A percentile compares a stretch with the other conserved stretches of the same genome.
Conservation (phyloP, 2,797 vertebrate species). For the Caiman crocodilus region DNA sequence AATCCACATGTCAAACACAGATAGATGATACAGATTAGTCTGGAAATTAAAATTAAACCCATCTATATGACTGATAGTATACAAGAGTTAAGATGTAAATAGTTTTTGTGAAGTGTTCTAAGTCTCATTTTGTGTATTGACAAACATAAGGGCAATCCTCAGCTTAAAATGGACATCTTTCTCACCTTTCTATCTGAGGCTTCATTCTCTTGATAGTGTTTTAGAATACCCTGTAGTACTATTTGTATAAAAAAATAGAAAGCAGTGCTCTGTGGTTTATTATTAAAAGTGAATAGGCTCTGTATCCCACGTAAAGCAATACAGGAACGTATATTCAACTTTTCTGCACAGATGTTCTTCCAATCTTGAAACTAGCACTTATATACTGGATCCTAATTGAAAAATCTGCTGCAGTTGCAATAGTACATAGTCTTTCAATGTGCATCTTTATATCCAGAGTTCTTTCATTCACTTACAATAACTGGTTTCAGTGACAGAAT, state of each 20-base stretch:
- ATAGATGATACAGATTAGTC: accelerated
- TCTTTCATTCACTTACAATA: constrained; percentile 42
- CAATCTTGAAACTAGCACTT: not conserved
- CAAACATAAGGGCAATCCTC: not conserved
- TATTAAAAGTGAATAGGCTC: not conserved
- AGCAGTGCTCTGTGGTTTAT: not conserved
- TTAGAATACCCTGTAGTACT: accelerated
- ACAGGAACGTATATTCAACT: not conserved
- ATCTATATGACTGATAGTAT: too few relatives aligned
- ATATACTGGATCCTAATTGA: constrained; percentile 7
- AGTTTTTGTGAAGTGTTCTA: not conserved
- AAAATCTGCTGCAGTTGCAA: not conserved
- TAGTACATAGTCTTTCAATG: not conserved
- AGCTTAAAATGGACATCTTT: not conserved
- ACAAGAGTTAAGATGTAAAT: too few relatives aligned
- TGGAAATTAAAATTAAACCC: not conserved
- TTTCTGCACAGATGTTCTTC: accelerated
- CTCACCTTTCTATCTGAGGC: not conserved
- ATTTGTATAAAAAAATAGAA: not conserved
- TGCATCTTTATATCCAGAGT: constrained; percentile 7
- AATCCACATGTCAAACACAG: not conserved
- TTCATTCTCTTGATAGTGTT: not conserved
- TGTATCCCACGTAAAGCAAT: not conserved
- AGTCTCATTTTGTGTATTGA: not conserved
- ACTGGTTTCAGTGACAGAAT: constrained; percentile 44